A percentile compares a stretch with the other conserved stretches of the same genome.
Evolutionary conservation across 2,888 invertebrate genomes (phyloP).

Genomic region (Cerceris ruficornis): DNA sequence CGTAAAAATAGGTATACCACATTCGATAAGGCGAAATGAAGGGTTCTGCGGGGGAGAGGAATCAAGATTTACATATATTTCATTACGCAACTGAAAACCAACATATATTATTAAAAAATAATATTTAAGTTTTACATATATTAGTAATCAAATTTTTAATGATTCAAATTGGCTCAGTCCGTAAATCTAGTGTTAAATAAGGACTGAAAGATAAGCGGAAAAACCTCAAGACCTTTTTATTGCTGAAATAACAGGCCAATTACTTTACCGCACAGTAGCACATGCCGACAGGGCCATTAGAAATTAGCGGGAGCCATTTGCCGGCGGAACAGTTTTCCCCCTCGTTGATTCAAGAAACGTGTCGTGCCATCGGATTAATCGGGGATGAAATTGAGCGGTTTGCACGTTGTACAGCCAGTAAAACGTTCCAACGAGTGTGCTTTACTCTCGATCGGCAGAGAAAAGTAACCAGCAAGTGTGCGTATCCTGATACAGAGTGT

Average conservation of each 20-base stretch:
- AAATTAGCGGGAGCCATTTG: constrained; percentile 10
- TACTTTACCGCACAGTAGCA: neutral
- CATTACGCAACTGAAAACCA: too few species aligned
- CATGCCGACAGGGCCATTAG: neutral
- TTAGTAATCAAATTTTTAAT: too few species aligned
- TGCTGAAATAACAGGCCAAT: neutral
- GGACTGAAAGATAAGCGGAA: too few species aligned
- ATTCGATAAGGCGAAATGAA: too few species aligned
- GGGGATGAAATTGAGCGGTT: constrained; percentile 25
- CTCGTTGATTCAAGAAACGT: constrained; percentile 9
- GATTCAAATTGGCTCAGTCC: too few species aligned
- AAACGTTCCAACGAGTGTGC: constrained; percentile 16
- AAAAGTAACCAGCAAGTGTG: constrained; percentile 14
- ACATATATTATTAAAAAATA: too few species aligned
- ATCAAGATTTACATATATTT: too few species aligned
- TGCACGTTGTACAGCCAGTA: constrained; percentile 9
- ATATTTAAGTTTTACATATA: too few species aligned
- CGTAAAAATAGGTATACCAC: too few species aligned
- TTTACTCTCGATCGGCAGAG: neutral
- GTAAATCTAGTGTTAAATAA: too few species aligned
- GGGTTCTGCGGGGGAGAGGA: too few species aligned
- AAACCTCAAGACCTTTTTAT: neutral
- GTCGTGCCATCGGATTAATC: constrained; percentile 13
- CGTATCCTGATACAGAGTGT: neutral
- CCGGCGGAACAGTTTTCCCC: constrained; percentile 3